These are phyloP conservation scores for Oxystoma pomonae DNA, from an alignment of 2,888 invertebrate species.

Conservation along the genomic window DNA sequence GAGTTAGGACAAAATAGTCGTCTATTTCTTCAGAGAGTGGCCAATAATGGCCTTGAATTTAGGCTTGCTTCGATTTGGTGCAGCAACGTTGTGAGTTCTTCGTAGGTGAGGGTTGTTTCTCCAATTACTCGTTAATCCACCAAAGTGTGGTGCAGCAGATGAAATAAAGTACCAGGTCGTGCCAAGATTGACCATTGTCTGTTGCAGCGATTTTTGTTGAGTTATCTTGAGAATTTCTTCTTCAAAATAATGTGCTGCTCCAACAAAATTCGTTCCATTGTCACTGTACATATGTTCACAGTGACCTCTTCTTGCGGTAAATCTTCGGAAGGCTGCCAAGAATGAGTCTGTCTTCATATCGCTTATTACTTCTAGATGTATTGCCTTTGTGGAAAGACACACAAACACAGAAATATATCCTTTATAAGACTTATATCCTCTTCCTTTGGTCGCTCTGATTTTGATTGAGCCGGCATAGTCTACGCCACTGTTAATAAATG, in stretches of 20 bases:
- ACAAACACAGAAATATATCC: constrained; percentile 30
- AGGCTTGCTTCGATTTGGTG: constrained; percentile 14
- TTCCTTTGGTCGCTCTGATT: constrained; percentile 13
- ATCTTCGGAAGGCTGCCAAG: constrained; percentile 27
- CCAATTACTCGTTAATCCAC: constrained; percentile 9
- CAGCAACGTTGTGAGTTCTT: constrained; percentile 11
- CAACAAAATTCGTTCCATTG: constrained; percentile 34
- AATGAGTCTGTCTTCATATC: constrained; percentile 29
- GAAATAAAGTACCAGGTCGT: constrained; percentile 6
- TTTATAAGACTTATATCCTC: constrained; percentile 24
- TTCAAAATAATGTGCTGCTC: too few species aligned
- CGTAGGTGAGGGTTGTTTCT: background rate
- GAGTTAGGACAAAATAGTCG: constrained; percentile 4
- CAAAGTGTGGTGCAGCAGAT: constrained; percentile 6
- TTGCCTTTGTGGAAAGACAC: constrained; percentile 28
- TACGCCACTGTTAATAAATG: background rate
- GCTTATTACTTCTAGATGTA: constrained; percentile 31
- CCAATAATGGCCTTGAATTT: constrained; percentile 11
- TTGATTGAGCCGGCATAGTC: background rate
- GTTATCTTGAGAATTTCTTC: background rate
- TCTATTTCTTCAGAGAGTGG: constrained; percentile 2
- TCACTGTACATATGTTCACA: constrained; percentile 28
- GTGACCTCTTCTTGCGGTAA: constrained; percentile 27
- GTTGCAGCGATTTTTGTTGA: constrained; percentile 7
- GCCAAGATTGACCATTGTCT: constrained; percentile 15